phyloP scores from a whole-genome alignment of 2,888 invertebrate species.

The Linnaemya tessellans region DNA sequence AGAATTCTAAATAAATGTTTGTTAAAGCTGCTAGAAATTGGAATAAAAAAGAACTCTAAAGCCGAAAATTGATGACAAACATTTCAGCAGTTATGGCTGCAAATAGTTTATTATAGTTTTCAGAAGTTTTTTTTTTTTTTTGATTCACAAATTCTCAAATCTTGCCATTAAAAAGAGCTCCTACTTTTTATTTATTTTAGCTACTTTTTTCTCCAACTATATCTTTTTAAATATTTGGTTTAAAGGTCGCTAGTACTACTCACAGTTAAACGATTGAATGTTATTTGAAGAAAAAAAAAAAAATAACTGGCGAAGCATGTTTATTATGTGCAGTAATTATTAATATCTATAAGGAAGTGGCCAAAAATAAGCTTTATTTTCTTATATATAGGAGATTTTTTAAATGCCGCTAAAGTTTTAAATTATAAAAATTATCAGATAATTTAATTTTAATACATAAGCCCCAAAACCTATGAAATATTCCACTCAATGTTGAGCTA shows the following conservation, averaged over 20 bases:
- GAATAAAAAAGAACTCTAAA: conserved; percentile 34
- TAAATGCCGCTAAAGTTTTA: too few species aligned
- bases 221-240: background rate
- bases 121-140: background rate
- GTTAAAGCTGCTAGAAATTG: conserved; percentile 20
- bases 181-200: background rate
- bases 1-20: conserved; percentile 59
- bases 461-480: too few species aligned
- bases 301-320: background rate
- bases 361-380: too few species aligned
- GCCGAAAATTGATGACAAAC: conserved; percentile 61
- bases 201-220: conserved; percentile 3
- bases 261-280: background rate
- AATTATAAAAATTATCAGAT: too few species aligned
- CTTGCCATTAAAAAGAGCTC: background rate
- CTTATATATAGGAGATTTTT: too few species aligned
- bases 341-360: too few species aligned
- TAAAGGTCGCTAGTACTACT: background rate
- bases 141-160: background rate
- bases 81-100: conserved; percentile 57
- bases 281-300: background rate
- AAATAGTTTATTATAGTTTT: conserved; percentile 44
- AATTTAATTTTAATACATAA: too few species aligned
- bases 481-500: too few species aligned
- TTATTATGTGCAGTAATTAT: background rate